Base-by-base conservation (phyloP, 2,888 invertebrate genomes). In the Diarsia rubi region DNA sequence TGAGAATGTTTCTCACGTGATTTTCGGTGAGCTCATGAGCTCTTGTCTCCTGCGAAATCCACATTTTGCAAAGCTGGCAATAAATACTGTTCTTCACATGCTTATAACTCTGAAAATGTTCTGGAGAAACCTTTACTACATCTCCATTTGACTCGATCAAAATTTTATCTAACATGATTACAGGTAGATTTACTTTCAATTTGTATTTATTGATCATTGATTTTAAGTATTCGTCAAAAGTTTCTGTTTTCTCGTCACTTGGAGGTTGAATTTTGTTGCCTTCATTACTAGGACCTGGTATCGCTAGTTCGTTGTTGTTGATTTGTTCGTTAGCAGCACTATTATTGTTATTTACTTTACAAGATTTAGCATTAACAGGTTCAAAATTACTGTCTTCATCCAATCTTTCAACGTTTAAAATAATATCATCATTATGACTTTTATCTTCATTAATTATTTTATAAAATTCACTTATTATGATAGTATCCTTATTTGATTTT, bases 71-170 rank as follows among this genome's bases (percentile, higher is more conserved):
- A 1, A 75, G 0, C 5, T 84, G 74, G 14, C 83, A 83, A 19
- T 59, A 81, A 0, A 52, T 8, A 3, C 5, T 42, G 2, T 27
- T 14, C 0, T 37, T 19, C 11, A 67, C 0, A 0, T 3, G 9
- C 6, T 16, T 59, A 16, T 71, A 75, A 12, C 83, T 60, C 2
- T 83, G 85, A 16, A 73, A 83, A 31, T 69, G 19, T 16, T 81
- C 31, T 0, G 9, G 42, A 3, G 70, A 21, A 0, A 84, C 63
- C 9, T 52, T 70, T 0, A 67, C 16, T n/a, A 12, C 52, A 11
- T 68, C 16, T 0, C 82, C 74, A 24, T 63, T 73, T 0, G 66
- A 42, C 12, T n/a, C 31, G 6, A 83, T 19, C 9, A 11, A 8
- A 16, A 84, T 57, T 21, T 9, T 12, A 21, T 69, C 59, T 3